Percentiles rank a stretch among this genome's conserved stretches.
phyloP scores from a whole-genome alignment of 2,113 vertebrate species.

The Ramphastos sulfuratus region DNA sequence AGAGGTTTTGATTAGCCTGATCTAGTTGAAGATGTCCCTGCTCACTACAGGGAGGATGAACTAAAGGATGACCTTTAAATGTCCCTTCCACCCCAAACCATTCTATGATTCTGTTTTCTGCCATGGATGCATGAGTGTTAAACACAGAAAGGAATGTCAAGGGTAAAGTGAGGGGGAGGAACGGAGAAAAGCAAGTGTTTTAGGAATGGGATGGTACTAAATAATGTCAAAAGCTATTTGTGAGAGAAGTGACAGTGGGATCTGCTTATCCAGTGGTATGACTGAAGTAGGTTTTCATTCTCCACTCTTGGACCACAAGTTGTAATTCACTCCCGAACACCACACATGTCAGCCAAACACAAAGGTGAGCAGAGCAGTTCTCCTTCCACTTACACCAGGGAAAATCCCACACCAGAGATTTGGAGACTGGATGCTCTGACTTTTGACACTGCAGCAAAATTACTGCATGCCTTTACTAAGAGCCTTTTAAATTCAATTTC shows the following conservation, averaged over 20 bases:
- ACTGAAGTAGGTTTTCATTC: neutral
- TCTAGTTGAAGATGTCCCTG: too few species aligned
- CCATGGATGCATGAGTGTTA: neutral
- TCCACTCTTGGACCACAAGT: neutral
- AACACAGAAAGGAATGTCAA: neutral
- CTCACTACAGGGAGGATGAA: too few species aligned
- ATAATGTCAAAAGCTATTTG: neutral
- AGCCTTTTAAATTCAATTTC: neutral
- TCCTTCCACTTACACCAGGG: neutral
- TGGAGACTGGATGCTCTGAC: neutral
- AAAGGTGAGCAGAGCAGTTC: neutral
- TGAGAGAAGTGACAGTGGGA: neutral
- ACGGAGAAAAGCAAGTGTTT: neutral
- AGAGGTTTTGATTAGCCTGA: too few species aligned
- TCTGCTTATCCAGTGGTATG: neutral
- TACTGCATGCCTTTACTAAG: neutral
- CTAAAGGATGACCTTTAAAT: too few species aligned
- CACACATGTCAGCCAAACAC: accelerated
- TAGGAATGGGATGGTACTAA: neutral
- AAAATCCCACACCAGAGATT: neutral
- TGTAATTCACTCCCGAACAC: neutral
- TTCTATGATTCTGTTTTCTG: neutral
- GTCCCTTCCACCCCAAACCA: too few species aligned
- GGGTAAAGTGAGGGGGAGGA: neutral
- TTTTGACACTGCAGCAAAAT: neutral